Evolutionary conservation across 2,113 vertebrate species (phyloP).

Genomic region (Mustela nigripes): DNA sequence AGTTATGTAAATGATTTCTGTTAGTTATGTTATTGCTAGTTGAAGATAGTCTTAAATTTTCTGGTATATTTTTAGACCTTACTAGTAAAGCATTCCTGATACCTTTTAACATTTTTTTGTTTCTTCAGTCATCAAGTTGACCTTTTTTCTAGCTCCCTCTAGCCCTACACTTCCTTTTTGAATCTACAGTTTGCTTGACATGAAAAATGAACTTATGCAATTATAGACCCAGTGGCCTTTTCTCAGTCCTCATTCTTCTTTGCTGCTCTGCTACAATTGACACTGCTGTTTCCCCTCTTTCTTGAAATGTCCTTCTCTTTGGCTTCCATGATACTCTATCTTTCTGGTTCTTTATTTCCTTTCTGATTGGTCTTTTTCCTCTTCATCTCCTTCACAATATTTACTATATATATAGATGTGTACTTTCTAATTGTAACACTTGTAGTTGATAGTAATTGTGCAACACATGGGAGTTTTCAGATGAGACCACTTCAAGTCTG

Average conservation of each 20-base stretch:
- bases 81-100: slow-evolving; percentile 63
- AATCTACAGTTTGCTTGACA: slow-evolving; percentile 75
- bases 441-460: background rate
- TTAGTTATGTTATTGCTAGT: slow-evolving; percentile 62
- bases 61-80: slow-evolving; percentile 61
- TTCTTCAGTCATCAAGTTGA: slow-evolving; percentile 79
- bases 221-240: slow-evolving; percentile 76
- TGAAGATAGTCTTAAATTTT: slow-evolving; percentile 71
- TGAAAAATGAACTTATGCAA: slow-evolving; percentile 79
- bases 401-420: background rate
- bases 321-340: background rate
- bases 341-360: background rate
- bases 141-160: slow-evolving; percentile 73
- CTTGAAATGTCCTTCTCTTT: slow-evolving; percentile 46
- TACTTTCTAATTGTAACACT: background rate
- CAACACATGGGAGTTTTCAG: background rate
- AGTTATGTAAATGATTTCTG: slow-evolving; percentile 80
- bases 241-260: slow-evolving; percentile 72
- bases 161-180: slow-evolving; percentile 68
- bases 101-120: slow-evolving; percentile 69
- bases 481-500: background rate
- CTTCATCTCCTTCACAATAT: background rate
- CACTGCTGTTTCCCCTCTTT: background rate
- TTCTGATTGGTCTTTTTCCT: background rate
- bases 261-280: slow-evolving; percentile 43